phyloP scores from a whole-genome alignment of 1,140 invertebrate genomes.

The Rhagoletis zephyria region DNA sequence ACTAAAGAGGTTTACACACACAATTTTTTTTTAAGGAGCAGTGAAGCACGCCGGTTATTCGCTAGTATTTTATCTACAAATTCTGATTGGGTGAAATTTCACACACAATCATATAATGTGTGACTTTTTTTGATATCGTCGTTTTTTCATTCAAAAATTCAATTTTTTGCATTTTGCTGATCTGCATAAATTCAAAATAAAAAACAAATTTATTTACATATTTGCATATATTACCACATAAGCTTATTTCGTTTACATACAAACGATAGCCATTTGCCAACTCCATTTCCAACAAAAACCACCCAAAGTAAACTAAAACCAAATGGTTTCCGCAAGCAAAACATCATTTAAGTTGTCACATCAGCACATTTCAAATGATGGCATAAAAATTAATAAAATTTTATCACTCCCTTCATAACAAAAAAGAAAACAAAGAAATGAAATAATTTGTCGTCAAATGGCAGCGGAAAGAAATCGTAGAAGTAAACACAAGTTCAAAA shows the following conservation, averaged over 20 bases:
- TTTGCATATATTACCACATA: not conserved
- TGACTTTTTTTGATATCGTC: too few species aligned
- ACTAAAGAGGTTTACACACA: too few species aligned
- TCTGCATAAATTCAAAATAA: not conserved
- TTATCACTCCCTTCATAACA: not conserved
- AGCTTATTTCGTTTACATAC: not conserved
- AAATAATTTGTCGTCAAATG: not conserved
- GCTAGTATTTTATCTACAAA: too few species aligned
- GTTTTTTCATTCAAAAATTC: too few species aligned
- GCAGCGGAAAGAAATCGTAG: not conserved
- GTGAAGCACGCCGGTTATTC: too few species aligned
- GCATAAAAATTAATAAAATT: conserved; percentile 45
- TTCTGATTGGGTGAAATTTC: too few species aligned
- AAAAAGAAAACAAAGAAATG: not conserved
- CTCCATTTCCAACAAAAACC: not conserved
- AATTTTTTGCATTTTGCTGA: not conserved
- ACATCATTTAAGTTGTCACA: not conserved
- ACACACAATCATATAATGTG: too few species aligned
- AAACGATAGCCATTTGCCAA: not conserved
- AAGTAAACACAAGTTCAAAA: not conserved
- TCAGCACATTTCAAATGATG: conserved; percentile 39
- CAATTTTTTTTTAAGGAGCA: too few species aligned
- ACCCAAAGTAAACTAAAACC: not conserved
- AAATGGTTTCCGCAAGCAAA: not conserved
- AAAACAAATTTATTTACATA: not conserved